phyloP scores from a whole-genome alignment of 2,888 invertebrate species.

The Dorcus hopei region DNA sequence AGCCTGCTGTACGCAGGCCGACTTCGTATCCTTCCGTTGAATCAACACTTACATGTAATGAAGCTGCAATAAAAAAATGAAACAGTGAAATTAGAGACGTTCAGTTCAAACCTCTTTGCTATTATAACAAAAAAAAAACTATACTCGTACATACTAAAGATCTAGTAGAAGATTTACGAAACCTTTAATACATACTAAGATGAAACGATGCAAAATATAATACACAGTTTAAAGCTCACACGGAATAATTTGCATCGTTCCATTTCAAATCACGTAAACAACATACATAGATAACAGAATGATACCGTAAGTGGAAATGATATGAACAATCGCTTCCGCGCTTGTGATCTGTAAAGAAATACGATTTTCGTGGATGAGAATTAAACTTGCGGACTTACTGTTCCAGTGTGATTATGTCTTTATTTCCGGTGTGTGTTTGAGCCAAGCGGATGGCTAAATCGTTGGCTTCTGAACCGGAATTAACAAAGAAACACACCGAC shows the following conservation, averaged over 20 bases:
- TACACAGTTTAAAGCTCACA: too few relatives aligned
- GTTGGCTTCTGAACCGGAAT: conserved; percentile 98
- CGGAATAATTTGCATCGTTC: too few relatives aligned
- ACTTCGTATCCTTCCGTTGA: conserved; percentile 1
- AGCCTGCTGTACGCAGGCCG: conserved; percentile 12
- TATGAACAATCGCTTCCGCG: background rate
- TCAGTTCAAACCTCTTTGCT: background rate
- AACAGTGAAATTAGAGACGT: conserved; percentile 37
- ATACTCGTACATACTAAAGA: too few relatives aligned
- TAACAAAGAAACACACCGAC: conserved; percentile 93
- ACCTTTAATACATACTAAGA: too few relatives aligned
- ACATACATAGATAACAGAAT: background rate
- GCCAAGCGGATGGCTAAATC: conserved; percentile 93
- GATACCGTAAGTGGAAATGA: background rate
- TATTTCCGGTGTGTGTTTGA: conserved; percentile 80
- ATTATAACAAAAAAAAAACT: background rate
- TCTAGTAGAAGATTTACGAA: too few relatives aligned
- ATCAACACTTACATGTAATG: conserved; percentile 19
- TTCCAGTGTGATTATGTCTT: conserved; percentile 90
- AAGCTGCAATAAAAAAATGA: conserved; percentile 46
- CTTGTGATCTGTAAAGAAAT: conserved; percentile 11
- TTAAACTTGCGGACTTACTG: conserved; percentile 71
- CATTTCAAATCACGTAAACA: too few relatives aligned
- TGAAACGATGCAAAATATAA: too few relatives aligned
- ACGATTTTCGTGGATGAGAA: background rate